Conservation (phyloP, 2,888 invertebrate species). For the Malthinus seriepunctatus region DNA sequence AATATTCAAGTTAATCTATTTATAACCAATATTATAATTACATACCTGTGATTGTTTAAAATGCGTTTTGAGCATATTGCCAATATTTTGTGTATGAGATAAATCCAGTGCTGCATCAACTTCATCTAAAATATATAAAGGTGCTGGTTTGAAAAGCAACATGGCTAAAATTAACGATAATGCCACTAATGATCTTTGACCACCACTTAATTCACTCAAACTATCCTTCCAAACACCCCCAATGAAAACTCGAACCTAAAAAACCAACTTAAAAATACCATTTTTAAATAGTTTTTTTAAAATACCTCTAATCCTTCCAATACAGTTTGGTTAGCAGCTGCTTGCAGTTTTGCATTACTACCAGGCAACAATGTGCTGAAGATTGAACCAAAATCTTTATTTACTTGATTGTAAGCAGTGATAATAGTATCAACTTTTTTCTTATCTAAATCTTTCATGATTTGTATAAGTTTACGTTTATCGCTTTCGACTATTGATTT, state of each 20-base stretch:
- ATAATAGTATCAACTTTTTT: slow-evolving; percentile 84
- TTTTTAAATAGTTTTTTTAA: slow-evolving; percentile 4
- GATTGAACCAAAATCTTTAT: slow-evolving; percentile 92
- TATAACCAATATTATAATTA: not conserved
- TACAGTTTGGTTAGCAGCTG: slow-evolving; percentile 72
- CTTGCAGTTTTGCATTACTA: slow-evolving; percentile 82
- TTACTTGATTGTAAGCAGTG: slow-evolving; percentile 84
- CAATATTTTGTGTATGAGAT: slow-evolving; percentile 98
- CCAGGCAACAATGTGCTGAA: slow-evolving; percentile 91
- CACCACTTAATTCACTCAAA: slow-evolving; percentile 93
- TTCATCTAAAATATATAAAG: slow-evolving; percentile 97
- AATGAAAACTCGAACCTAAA: slow-evolving; percentile 81
- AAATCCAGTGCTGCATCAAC: slow-evolving; percentile 98
- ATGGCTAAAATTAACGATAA: slow-evolving; percentile 94
- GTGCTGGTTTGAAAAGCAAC: slow-evolving; percentile 96
- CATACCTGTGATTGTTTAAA: slow-evolving; percentile 83
- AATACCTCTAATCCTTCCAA: slow-evolving; percentile 85
- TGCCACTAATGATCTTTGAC: slow-evolving; percentile 94
- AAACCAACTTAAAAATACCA: slow-evolving; percentile 22
- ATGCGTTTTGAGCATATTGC: slow-evolving; percentile 88
- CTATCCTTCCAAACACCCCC: slow-evolving; percentile 96
- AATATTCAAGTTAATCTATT: slow-evolving; percentile 1
- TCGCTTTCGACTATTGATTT: slow-evolving; percentile 73
- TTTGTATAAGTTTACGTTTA: slow-evolving; percentile 70
- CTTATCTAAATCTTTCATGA: slow-evolving; percentile 87